A percentile compares a stretch with the other conserved stretches of the same genome.
These are phyloP conservation scores for Coreius guichenoti DNA, from an alignment of 2,797 vertebrate genomes.

Conservation along the genomic window DNA sequence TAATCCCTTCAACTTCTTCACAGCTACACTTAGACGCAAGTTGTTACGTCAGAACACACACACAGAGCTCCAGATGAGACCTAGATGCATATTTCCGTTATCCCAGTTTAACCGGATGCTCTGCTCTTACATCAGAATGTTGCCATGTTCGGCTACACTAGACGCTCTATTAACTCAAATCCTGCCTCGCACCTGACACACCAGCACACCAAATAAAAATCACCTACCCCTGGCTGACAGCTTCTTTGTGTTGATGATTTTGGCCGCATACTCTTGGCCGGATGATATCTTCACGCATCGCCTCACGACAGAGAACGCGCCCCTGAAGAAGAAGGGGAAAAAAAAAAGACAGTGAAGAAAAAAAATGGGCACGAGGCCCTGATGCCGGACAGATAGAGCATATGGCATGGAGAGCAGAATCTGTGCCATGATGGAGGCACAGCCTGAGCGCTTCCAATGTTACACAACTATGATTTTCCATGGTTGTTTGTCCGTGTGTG, in stretches of 20 bases:
- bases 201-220: neutral
- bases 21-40: constrained; percentile 26
- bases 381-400: constrained; percentile 37
- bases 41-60: constrained; percentile 35
- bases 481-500: constrained; percentile 31
- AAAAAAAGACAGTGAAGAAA: constrained; percentile 26
- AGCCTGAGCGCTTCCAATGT: constrained; percentile 39
- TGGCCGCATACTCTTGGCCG: constrained; percentile 96
- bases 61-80: constrained; percentile 40
- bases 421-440: constrained; percentile 46
- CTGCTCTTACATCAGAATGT: neutral
- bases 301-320: constrained; percentile 95
- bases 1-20: constrained; percentile 27
- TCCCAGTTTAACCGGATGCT: constrained; percentile 13
- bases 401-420: constrained; percentile 45
- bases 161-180: neutral
- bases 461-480: constrained; percentile 29
- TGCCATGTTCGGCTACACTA: constrained; percentile 8
- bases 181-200: constrained; percentile 26
- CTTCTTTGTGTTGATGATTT: constrained; percentile 99
- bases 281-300: constrained; percentile 96
- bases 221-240: constrained; percentile 93
- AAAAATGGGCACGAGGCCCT: constrained; percentile 39
- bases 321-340: constrained; percentile 76
- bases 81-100: constrained; percentile 3